phyloP scores from a whole-genome alignment of 2,797 vertebrate species.

The Acipenser transmontanus region DNA sequence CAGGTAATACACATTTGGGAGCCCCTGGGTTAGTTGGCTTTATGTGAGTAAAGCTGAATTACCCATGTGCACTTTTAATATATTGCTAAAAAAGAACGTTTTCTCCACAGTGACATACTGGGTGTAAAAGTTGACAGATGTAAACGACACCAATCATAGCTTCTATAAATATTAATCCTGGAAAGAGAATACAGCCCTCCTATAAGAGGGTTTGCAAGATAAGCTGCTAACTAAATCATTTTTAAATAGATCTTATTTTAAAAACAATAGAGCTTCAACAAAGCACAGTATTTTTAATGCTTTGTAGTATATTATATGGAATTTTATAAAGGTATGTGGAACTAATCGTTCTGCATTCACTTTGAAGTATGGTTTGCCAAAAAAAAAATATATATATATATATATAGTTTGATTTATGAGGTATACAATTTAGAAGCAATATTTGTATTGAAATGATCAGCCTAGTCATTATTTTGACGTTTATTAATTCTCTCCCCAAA shows the following conservation, averaged over 20 bases:
- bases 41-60: background rate
- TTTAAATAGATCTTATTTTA: conserved; percentile 47
- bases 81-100: background rate
- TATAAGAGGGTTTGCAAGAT: conserved; percentile 36
- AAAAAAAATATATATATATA: conserved; percentile 32
- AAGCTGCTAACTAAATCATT: conserved; percentile 57
- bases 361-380: conserved; percentile 61
- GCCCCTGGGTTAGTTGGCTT: background rate
- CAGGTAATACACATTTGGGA: background rate
- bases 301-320: conserved; percentile 69
- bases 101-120: conserved; percentile 2
- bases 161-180: conserved; percentile 14
- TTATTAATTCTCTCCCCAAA: conserved; percentile 43
- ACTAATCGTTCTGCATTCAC: conserved; percentile 39
- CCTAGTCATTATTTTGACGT: conserved; percentile 48
- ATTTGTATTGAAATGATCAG: conserved; percentile 59
- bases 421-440: conserved; percentile 57
- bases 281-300: conserved; percentile 75
- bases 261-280: conserved; percentile 42
- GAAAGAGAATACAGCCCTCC: conserved; percentile 22
- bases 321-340: conserved; percentile 65
- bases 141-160: conserved; percentile 15
- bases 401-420: conserved; percentile 46
- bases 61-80: background rate
- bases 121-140: conserved; percentile 10